These are phyloP conservation scores for Pedetes capensis DNA, from an alignment of 2,113 vertebrate species.

Conservation along the genomic window DNA sequence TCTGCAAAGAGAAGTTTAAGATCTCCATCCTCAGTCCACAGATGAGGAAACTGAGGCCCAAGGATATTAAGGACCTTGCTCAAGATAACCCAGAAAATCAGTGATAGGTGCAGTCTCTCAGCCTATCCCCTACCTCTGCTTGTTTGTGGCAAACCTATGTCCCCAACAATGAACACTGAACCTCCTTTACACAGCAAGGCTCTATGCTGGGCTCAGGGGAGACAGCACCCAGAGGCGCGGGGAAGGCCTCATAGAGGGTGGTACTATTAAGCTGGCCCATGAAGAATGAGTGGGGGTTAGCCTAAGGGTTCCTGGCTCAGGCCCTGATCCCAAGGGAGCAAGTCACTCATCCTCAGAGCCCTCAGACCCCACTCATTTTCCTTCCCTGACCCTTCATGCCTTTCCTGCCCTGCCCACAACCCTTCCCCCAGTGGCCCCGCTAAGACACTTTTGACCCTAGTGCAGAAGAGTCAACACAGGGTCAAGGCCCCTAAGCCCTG, in stretches of 20 bases:
- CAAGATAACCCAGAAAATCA: neutral
- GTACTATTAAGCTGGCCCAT: neutral
- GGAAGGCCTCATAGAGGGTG: neutral
- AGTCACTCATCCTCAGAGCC: neutral
- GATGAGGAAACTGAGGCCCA: neutral
- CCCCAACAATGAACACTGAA: neutral
- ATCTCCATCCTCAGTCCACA: neutral
- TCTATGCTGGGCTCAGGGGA: neutral
- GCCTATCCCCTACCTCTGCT: neutral
- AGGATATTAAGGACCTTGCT: neutral
- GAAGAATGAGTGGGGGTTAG: neutral
- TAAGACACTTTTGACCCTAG: neutral
- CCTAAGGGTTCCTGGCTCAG: neutral
- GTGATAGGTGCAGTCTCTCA: neutral
- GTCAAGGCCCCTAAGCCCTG: neutral
- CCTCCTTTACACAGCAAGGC: neutral
- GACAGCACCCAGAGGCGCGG: neutral
- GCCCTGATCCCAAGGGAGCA: neutral
- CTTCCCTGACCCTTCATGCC: neutral
- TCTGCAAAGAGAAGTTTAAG: neutral
- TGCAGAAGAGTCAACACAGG: conserved; percentile 2
- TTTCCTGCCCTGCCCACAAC: neutral
- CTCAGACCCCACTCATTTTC: neutral
- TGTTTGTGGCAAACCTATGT: neutral
- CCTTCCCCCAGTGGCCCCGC: neutral